phyloP scores from a whole-genome alignment of 1,140 invertebrate species.

The Elysia chlorotica region DNA sequence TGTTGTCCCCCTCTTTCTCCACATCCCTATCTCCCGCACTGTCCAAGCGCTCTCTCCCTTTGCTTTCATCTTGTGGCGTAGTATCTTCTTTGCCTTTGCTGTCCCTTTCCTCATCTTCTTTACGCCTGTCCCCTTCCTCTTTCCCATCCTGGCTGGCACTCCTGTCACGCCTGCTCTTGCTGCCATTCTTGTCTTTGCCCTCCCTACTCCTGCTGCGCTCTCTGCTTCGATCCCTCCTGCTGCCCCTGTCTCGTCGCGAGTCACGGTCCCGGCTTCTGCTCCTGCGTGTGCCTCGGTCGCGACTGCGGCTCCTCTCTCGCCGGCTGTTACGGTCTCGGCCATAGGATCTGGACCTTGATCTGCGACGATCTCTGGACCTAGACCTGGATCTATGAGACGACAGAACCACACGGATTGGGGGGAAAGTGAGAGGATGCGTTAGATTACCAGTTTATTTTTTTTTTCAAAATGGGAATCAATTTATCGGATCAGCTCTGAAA shows the following conservation, averaged over 20 bases:
- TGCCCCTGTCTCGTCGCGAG: background rate
- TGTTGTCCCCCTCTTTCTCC: too few species aligned
- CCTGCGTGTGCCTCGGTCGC: background rate
- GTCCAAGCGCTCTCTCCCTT: background rate
- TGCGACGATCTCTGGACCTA: constrained; percentile 2
- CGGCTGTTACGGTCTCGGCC: background rate
- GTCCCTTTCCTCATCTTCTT: background rate
- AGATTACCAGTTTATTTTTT: background rate
- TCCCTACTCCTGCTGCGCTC: background rate
- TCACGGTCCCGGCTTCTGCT: background rate
- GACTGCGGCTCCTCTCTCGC: constrained; percentile 8
- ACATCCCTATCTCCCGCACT: too few species aligned
- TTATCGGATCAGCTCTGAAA: background rate
- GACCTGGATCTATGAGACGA: background rate
- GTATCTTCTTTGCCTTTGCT: background rate
- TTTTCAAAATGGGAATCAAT: background rate
- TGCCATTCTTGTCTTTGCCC: background rate
- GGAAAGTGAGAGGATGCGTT: background rate
- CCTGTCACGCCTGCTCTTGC: background rate
- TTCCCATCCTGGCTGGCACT: background rate
- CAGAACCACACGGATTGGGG: background rate
- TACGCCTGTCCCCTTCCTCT: background rate
- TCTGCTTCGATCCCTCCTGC: background rate
- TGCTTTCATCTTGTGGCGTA: background rate
- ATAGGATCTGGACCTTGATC: constrained; percentile 8